Percentiles rank a stretch among this genome's conserved stretches.
Evolutionary conservation across 2,888 invertebrate genomes (phyloP).

Genomic region (Cheilosia vulpina): DNA sequence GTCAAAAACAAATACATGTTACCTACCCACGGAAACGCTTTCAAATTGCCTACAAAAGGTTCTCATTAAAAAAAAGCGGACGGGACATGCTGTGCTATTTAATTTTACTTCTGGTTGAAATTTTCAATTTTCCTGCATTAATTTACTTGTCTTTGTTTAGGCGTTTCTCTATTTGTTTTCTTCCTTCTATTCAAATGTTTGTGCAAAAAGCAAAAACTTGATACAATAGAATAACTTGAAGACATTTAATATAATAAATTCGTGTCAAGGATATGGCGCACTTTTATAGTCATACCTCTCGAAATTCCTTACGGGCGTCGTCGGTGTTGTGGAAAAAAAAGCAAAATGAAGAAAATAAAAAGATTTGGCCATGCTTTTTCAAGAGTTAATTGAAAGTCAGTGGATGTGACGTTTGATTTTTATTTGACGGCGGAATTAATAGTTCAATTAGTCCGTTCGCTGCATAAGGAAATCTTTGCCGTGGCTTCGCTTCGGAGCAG

Average conservation of each 20-base stretch:
- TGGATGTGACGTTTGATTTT: neutral
- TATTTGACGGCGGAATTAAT: too few species aligned
- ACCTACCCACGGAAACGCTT: neutral
- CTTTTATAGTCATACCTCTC: constrained; percentile 25
- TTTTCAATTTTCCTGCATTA: constrained; percentile 25
- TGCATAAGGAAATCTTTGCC: too few species aligned
- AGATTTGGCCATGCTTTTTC: neutral
- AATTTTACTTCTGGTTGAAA: constrained; percentile 23
- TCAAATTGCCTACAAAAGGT: constrained; percentile 11
- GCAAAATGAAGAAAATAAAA: neutral
- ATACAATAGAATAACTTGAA: constrained; percentile 51
- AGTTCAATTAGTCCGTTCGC: too few species aligned
- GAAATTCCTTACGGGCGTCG: neutral
- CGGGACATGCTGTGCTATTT: constrained; percentile 15
- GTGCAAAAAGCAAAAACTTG: constrained; percentile 1
- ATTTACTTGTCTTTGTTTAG: constrained; percentile 4
- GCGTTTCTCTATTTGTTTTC: neutral
- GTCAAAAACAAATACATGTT: neutral
- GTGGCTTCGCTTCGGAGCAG: too few species aligned
- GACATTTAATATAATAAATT: constrained; percentile 52
- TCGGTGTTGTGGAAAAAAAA: neutral
- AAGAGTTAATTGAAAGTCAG: constrained; percentile 37
- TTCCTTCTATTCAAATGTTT: neutral
- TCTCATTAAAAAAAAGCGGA: neutral
- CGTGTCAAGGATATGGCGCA: constrained; percentile 66